Evolutionary conservation across 2,888 invertebrate species (phyloP).

Genomic region (Platerodrilus igneus): DNA sequence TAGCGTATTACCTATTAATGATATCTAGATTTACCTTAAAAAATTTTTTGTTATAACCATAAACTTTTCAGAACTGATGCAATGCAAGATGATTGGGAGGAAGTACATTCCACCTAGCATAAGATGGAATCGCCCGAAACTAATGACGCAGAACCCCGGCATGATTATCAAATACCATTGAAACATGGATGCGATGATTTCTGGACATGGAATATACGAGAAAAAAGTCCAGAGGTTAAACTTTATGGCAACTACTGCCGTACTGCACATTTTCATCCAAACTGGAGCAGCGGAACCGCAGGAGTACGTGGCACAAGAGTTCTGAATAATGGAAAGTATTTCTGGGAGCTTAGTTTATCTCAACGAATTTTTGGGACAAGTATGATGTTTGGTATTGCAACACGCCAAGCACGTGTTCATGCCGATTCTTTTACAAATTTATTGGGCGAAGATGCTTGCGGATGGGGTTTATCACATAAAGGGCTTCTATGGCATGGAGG

Average conservation of each 20-base stretch:
- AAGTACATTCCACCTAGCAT: constrained; percentile 31
- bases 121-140: constrained; percentile 17
- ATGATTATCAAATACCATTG: constrained; percentile 36
- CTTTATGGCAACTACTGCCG: constrained; percentile 53
- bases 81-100: too few species aligned
- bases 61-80: too few species aligned
- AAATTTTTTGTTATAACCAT: constrained; percentile 1
- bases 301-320: constrained; percentile 62
- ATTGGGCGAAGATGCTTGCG: constrained; percentile 64
- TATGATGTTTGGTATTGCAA: constrained; percentile 70
- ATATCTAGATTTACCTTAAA: too few species aligned
- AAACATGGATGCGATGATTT: constrained; percentile 57
- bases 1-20: too few species aligned
- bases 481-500: constrained; percentile 67
- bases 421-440: constrained; percentile 65
- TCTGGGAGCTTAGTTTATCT: constrained; percentile 62
- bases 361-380: constrained; percentile 67
- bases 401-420: constrained; percentile 50
- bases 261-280: constrained; percentile 69
- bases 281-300: constrained; percentile 72
- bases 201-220: constrained; percentile 64
- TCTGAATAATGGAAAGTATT: constrained; percentile 60
- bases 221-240: constrained; percentile 55
- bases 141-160: constrained; percentile 30
- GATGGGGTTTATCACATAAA: constrained; percentile 72